Evolutionary conservation across 2,113 vertebrate species (phyloP).

Genomic region (Pongo abelii): DNA sequence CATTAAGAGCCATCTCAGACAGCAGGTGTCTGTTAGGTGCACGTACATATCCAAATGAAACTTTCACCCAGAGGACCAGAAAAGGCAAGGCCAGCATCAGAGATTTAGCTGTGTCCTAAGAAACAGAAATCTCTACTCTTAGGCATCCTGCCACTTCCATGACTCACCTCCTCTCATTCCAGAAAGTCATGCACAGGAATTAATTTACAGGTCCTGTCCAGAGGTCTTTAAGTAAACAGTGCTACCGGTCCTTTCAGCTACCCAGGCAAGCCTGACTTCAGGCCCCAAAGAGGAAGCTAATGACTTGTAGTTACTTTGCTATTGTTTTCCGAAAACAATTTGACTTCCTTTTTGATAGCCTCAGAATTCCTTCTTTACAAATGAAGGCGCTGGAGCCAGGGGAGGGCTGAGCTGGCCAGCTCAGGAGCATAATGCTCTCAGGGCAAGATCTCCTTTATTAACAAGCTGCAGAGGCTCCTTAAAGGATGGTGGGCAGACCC

Average conservation of each 20-base stretch:
- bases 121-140: not conserved
- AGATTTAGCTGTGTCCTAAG: not conserved
- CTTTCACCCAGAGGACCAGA: not conserved
- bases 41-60: not conserved
- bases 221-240: slow-evolving; percentile 83
- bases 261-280: slow-evolving; percentile 76
- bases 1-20: not conserved
- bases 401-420: slow-evolving; percentile 87
- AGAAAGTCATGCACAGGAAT: slow-evolving; percentile 77
- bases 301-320: slow-evolving; percentile 88
- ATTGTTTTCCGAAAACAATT: slow-evolving; percentile 98
- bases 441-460: slow-evolving; percentile 82
- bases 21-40: not conserved
- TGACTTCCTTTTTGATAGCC: slow-evolving; percentile 92
- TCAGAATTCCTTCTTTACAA: slow-evolving; percentile 91
- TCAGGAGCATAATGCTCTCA: slow-evolving; percentile 83
- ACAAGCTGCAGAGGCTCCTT: slow-evolving; percentile 73
- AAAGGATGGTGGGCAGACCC: slow-evolving; percentile 24
- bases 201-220: slow-evolving; percentile 75
- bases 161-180: slow-evolving; percentile 80
- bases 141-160: slow-evolving; percentile 46
- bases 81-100: not conserved
- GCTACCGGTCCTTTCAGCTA: slow-evolving; percentile 76
- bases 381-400: slow-evolving; percentile 85
- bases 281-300: slow-evolving; percentile 84